Percentiles rank a stretch among this genome's conserved stretches.
Conservation (phyloP, 92 coral and sea anemone species). For the Zoanthus sociatus region DNA sequence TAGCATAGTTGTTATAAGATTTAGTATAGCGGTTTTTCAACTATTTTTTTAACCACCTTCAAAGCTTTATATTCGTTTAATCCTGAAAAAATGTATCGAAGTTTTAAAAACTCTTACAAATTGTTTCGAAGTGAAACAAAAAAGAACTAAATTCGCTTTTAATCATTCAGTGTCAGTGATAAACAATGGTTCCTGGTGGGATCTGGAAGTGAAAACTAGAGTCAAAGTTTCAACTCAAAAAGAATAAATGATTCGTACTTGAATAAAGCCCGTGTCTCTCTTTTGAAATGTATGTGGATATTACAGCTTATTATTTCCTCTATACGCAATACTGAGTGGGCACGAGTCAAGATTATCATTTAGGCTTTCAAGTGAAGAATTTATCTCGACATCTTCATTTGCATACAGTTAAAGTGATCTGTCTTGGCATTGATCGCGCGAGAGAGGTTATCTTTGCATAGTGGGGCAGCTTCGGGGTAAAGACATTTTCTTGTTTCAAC, state of each 20-base stretch:
- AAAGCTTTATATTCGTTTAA: too few relatives aligned
- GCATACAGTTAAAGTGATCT: neutral
- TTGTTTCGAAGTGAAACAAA: too few relatives aligned
- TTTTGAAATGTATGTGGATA: neutral
- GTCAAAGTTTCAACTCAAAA: too few relatives aligned
- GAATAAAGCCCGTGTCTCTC: neutral
- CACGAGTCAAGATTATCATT: conserved; percentile 23
- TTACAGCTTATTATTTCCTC: neutral
- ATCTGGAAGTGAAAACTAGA: too few relatives aligned
- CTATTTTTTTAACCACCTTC: neutral
- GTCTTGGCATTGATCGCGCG: neutral
- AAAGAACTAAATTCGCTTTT: too few relatives aligned
- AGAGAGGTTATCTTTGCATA: neutral
- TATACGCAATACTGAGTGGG: conserved; percentile 12
- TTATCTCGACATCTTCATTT: neutral
- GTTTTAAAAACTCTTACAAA: too few relatives aligned
- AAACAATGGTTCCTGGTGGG: too few relatives aligned
- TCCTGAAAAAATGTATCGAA: too few relatives aligned
- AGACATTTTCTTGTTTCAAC: neutral
- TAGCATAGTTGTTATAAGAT: neutral
- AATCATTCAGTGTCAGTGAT: too few relatives aligned
- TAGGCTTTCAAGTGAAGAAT: neutral
- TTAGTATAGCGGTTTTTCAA: neutral
- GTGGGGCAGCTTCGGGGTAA: neutral
- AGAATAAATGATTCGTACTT: neutral